Evolutionary conservation across 2,888 invertebrate genomes (phyloP), one percentile per base, ranked within the genome.

Genomic region (Ctenicera cuprea): DNA sequence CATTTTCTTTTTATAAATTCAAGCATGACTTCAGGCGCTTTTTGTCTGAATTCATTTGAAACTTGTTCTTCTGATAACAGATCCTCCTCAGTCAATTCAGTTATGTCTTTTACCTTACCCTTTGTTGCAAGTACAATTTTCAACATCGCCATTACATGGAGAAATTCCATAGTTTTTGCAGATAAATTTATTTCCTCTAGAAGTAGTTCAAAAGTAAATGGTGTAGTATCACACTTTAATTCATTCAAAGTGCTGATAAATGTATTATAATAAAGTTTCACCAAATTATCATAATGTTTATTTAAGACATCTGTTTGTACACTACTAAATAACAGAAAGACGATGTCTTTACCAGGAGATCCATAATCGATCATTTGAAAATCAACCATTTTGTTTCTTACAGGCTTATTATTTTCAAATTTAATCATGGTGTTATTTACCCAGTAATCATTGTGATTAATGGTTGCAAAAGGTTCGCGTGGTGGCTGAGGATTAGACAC

Each of bases 371-470:
- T 86, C 43, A 89, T 85, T 83, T 91, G 91, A 78, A 90, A 91
- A 79, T 91, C 91, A 0, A 91, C 84, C 65, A 91, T 84, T 74
- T 87, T 87, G 1, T 82, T 83, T n/a, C 65, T 65, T 4, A 80
- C 69, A 0, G 88, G 85, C 0, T 73, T 77, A n/a, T 18, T n/a
- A 20, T 76, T 69, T 50, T 79, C 76, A 54, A 87, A 86, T 78
- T 87, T 87, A n/a, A 90, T 83, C 87, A 91, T 87, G 5, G 90
- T 85, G 77, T 91, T 91, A 79, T 91, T 91, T 11, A 89, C 88
- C 91, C 91, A 91, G 61, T 89, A 85, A 80, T 91, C 91, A 3
- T 86, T 84, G 75, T 91, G 91, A 0, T 87, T 85, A 11, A 90
- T 85, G 0, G 90, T 88, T 0, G 87, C 87, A 84, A 89, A 91